Evolutionary conservation across 2,888 invertebrate species (phyloP).

Genomic region (Acronicta psi): DNA sequence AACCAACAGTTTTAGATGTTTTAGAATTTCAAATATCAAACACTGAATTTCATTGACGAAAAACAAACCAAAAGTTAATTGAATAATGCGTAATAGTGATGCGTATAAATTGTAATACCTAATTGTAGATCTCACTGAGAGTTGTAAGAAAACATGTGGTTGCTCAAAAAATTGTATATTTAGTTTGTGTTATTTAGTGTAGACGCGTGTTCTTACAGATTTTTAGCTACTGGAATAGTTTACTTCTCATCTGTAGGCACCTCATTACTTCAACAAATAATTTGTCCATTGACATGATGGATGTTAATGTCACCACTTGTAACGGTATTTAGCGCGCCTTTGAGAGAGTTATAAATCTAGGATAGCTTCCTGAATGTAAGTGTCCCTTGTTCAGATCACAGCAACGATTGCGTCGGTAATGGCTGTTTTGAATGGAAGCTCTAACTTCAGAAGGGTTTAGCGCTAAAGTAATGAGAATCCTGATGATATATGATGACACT

Average conservation of each 20-base stretch:
- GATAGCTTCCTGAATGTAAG: slow-evolving; percentile 68
- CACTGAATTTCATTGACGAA: no score
- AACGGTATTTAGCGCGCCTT: slow-evolving; percentile 73
- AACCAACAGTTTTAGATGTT: no score
- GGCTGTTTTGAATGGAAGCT: slow-evolving; percentile 19
- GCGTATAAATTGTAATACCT: slow-evolving; percentile 19
- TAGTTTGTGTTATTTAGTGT: slow-evolving; percentile 58
- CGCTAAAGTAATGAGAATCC: slow-evolving; percentile 30
- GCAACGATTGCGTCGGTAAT: slow-evolving; percentile 35
- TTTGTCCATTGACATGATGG: slow-evolving; percentile 76
- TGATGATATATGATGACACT: slow-evolving; percentile 34
- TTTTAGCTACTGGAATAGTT: slow-evolving; percentile 59
- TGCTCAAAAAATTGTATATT: slow-evolving; percentile 50
- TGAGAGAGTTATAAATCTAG: slow-evolving; percentile 74
- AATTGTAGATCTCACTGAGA: slow-evolving; percentile 28
- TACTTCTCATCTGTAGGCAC: slow-evolving; percentile 62
- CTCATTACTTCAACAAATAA: slow-evolving; percentile 72
- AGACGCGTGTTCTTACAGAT: slow-evolving; percentile 49
- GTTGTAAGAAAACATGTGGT: slow-evolving; percentile 15
- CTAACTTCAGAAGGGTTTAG: slow-evolving; percentile 26
- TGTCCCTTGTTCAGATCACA: slow-evolving; percentile 55
- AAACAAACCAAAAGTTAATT: slow-evolving; percentile 16
- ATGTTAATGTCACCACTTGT: slow-evolving; percentile 70
- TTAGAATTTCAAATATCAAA: no score
- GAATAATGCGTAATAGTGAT: slow-evolving; percentile 45